Percentiles rank a stretch among this genome's conserved stretches.
These are phyloP conservation scores for Gastracanthus pulcherrimus DNA, from an alignment of 2,888 invertebrate species.

Conservation along the genomic window DNA sequence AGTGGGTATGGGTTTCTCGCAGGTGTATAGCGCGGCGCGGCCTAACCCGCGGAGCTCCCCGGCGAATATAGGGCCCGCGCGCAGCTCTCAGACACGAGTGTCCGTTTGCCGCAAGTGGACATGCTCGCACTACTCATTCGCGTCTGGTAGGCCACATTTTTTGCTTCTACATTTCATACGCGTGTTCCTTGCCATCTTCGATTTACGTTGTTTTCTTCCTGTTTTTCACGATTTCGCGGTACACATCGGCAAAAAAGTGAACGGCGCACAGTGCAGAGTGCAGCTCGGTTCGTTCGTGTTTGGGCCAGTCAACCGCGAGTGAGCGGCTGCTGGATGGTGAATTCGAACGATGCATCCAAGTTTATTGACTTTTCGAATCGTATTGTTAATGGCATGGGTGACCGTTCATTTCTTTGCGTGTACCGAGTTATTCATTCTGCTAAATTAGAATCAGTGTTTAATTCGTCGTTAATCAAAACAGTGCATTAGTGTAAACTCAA, in stretches of 20 bases:
- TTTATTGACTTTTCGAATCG: background rate
- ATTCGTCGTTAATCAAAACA: too few species aligned
- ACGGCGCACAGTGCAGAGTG: too few species aligned
- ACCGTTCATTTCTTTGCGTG: too few species aligned
- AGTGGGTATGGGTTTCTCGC: too few species aligned
- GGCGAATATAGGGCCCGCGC: slow-evolving; percentile 24
- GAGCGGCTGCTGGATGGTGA: background rate
- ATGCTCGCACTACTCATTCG: slow-evolving; percentile 70
- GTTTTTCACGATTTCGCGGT: too few species aligned
- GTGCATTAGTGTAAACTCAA: too few species aligned
- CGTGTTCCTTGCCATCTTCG: background rate
- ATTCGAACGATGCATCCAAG: background rate
- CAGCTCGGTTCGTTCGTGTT: too few species aligned
- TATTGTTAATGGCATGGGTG: too few species aligned
- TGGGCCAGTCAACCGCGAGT: background rate
- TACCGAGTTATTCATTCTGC: too few species aligned
- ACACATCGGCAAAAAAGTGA: too few species aligned
- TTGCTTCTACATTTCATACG: background rate
- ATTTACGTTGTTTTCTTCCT: background rate
- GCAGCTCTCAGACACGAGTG: slow-evolving; percentile 64
- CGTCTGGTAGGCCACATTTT: slow-evolving; percentile 69
- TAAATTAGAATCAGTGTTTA: too few species aligned
- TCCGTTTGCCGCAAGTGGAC: slow-evolving; percentile 67
- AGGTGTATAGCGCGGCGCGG: too few species aligned
- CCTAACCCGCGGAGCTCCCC: background rate